Evolutionary conservation across 2,888 invertebrate species (phyloP).

Genomic region (Sthenelais limicola): DNA sequence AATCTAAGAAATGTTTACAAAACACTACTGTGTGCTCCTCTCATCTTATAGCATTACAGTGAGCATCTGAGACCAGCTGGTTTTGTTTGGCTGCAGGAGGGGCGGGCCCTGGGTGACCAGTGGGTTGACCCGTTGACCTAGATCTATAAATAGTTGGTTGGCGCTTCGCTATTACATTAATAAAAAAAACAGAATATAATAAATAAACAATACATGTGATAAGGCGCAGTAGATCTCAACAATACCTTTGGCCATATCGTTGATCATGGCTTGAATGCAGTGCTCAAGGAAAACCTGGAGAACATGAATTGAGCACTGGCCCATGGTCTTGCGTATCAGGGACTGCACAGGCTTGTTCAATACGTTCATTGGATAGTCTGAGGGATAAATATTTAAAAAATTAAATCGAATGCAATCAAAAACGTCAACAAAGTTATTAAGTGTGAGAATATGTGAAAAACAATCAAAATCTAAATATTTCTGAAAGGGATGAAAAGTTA

Average conservation of each 20-base stretch:
- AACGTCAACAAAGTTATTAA: too few species aligned
- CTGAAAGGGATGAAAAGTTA: too few species aligned
- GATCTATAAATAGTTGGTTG: too few species aligned
- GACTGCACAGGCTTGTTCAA: conserved; percentile 59
- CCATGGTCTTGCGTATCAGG: conserved; percentile 61
- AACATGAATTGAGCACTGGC: conserved; percentile 59
- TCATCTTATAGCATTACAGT: too few species aligned
- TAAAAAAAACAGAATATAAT: background rate
- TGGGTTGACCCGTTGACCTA: too few species aligned
- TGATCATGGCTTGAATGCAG: conserved; percentile 66
- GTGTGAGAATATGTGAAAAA: too few species aligned
- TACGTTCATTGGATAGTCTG: conserved; percentile 63
- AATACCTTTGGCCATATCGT: conserved; percentile 64
- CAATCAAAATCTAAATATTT: too few species aligned
- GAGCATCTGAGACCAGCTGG: too few species aligned
- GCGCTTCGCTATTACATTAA: background rate
- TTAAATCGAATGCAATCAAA: background rate
- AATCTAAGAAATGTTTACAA: too few species aligned
- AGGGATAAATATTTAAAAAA: background rate
- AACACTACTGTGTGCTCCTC: too few species aligned
- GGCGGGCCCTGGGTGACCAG: too few species aligned
- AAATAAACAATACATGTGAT: background rate
- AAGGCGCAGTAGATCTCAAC: background rate
- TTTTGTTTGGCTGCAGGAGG: too few species aligned
- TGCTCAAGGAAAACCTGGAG: conserved; percentile 68